Evolutionary conservation across 2,113 vertebrate species (phyloP).

Genomic region (Plecotus auritus): DNA sequence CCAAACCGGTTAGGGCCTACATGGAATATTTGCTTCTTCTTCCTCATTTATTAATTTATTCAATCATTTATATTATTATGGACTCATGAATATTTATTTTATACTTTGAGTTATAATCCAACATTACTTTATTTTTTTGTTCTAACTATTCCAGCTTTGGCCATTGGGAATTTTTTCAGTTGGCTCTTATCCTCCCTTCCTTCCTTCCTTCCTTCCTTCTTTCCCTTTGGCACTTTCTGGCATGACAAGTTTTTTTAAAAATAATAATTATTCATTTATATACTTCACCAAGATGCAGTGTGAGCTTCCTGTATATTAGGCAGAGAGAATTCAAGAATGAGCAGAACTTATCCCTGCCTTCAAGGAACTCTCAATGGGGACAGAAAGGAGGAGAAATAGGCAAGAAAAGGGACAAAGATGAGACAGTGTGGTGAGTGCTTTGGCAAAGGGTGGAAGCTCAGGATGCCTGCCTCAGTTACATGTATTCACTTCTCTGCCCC

Average conservation of each 20-base stretch:
- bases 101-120: not conserved
- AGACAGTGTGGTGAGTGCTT: not conserved
- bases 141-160: not conserved
- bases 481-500: not conserved
- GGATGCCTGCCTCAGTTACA: not conserved
- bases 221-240: conserved; percentile 32
- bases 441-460: not conserved
- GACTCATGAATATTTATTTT: conserved; percentile 9
- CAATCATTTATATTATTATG: not conserved
- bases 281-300: conserved; percentile 3
- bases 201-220: conserved; percentile 47
- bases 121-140: not conserved
- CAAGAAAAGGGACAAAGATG: not conserved
- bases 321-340: conserved; percentile 13
- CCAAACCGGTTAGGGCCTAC: too few relatives aligned
- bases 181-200: not conserved
- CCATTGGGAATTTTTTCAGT: not conserved
- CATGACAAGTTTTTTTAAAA: not conserved
- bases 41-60: not conserved
- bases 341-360: not conserved
- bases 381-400: not conserved
- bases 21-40: conserved; percentile 11
- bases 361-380: not conserved
- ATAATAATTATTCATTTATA: conserved; percentile 30
- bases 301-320: not conserved